Evolutionary conservation across 2,797 vertebrate species (phyloP).

Genomic region (Smutsia temminckii): DNA sequence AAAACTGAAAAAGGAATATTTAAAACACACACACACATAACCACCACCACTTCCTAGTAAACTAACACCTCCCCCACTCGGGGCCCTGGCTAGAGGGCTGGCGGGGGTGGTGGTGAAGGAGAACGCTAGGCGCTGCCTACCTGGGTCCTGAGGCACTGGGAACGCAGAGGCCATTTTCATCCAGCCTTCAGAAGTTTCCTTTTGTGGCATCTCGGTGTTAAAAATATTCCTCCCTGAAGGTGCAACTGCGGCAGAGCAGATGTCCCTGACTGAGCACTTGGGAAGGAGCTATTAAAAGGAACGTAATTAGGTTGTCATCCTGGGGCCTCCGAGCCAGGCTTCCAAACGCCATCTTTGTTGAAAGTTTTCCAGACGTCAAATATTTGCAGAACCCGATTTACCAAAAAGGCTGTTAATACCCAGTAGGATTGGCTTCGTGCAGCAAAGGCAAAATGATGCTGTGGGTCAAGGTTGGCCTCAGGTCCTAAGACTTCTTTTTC

Average conservation of each 20-base stretch:
- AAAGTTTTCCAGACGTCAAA: constrained; percentile 77
- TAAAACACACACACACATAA: background rate
- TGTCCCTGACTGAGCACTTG: constrained; percentile 86
- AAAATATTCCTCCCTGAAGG: constrained; percentile 85
- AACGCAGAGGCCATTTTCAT: constrained; percentile 74
- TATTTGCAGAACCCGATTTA: constrained; percentile 67
- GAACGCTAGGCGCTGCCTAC: constrained; percentile 57
- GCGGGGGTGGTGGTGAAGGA: background rate
- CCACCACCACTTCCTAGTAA: constrained; percentile 30
- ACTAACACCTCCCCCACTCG: background rate
- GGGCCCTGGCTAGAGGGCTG: background rate
- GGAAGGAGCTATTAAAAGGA: constrained; percentile 87
- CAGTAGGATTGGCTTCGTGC: constrained; percentile 3
- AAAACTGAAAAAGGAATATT: constrained; percentile 37
- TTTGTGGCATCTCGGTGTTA: constrained; percentile 78
- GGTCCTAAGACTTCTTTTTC: background rate
- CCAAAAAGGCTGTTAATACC: constrained; percentile 53
- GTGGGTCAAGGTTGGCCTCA: constrained; percentile 52
- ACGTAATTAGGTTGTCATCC: constrained; percentile 85
- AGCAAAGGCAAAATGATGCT: background rate
- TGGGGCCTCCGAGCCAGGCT: constrained; percentile 77
- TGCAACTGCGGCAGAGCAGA: constrained; percentile 81
- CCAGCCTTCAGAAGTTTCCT: constrained; percentile 78
- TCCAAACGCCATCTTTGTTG: constrained; percentile 68
- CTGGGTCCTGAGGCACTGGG: constrained; percentile 51